Conservation (phyloP, 2,888 invertebrate genomes). For the Maniola hyperantus region DNA sequence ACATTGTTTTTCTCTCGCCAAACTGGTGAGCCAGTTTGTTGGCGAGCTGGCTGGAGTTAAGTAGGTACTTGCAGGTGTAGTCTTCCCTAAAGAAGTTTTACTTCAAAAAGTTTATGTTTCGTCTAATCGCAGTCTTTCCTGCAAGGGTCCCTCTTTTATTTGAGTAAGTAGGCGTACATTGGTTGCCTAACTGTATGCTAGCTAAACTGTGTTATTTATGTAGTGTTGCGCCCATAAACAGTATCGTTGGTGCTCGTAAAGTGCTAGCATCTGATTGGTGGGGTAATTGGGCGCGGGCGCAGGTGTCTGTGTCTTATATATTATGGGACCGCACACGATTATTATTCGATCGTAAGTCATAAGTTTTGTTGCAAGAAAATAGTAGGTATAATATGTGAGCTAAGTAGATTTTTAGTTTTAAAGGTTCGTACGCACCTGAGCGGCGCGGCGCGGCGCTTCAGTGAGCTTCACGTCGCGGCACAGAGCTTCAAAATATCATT, state of each 20-base stretch:
- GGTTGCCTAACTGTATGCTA: not conserved
- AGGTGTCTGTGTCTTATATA: slow-evolving; percentile 32
- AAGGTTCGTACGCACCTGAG: too few relatives aligned
- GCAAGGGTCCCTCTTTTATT: too few relatives aligned
- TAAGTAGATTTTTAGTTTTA: not conserved
- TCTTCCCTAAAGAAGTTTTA: too few relatives aligned
- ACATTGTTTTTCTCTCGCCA: too few relatives aligned
- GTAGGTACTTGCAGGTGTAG: too few relatives aligned
- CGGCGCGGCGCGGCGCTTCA: too few relatives aligned
- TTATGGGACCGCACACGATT: slow-evolving; percentile 33
- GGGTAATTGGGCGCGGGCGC: slow-evolving; percentile 37
- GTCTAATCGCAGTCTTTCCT: too few relatives aligned
- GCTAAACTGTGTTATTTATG: slow-evolving; percentile 30
- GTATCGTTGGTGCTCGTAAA: slow-evolving; percentile 34
- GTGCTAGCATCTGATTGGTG: slow-evolving; percentile 40
- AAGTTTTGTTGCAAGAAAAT: slow-evolving; percentile 1
- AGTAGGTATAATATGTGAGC: not conserved
- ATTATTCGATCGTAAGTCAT: slow-evolving; percentile 5
- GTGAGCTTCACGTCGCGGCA: too few relatives aligned
- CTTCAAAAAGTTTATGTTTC: too few relatives aligned
- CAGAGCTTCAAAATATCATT: too few relatives aligned
- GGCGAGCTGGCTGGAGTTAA: too few relatives aligned
- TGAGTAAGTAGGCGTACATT: not conserved
- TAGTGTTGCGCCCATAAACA: slow-evolving; percentile 17
- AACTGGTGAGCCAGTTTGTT: too few relatives aligned